phyloP scores from a whole-genome alignment of 2,113 vertebrate species.

The Acanthisitta chloris region DNA sequence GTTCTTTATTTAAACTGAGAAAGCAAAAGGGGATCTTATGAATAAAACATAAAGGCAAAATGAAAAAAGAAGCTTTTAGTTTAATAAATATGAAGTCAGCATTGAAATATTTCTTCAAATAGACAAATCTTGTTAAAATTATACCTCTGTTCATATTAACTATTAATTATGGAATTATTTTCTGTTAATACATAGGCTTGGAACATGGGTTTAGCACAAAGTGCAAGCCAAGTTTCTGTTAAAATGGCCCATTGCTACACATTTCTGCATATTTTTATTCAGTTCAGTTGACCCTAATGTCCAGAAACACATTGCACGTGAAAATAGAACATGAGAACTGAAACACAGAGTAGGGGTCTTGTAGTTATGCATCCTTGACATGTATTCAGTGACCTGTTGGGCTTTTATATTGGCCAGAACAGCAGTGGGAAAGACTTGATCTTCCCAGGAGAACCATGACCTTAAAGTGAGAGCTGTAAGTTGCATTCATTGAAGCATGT shows the following conservation, averaged over 20 bases:
- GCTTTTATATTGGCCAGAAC: neutral
- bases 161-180: conserved; percentile 39
- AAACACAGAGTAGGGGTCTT: neutral
- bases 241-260: neutral
- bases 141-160: neutral
- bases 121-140: conserved; percentile 12
- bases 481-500: neutral
- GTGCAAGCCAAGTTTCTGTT: neutral
- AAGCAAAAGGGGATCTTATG: conserved; percentile 40
- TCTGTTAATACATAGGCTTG: neutral
- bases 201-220: neutral
- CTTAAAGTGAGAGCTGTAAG: neutral
- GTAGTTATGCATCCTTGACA: neutral
- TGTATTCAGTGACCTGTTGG: neutral
- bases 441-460: neutral
- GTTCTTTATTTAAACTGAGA: conserved; percentile 64
- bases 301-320: neutral
- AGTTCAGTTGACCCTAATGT: neutral
- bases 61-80: neutral
- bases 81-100: conserved; percentile 42
- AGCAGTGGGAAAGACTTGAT: neutral
- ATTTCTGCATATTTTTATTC: neutral
- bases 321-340: neutral
- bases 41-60: conserved; percentile 54
- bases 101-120: conserved; percentile 22